Base-by-base conservation (phyloP, 2,888 invertebrate genomes). In the Thyatira batis region DNA sequence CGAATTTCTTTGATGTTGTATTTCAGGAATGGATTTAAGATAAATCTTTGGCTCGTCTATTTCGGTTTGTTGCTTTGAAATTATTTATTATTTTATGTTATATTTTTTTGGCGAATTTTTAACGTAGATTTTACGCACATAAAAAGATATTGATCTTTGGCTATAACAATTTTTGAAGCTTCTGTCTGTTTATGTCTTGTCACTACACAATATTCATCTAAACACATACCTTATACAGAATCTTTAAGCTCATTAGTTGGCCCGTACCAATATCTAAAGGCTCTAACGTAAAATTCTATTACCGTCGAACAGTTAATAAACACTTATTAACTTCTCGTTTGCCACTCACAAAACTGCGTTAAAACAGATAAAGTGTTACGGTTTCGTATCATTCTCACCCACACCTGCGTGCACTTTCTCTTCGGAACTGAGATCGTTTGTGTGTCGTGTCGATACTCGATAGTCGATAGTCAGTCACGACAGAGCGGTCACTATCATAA, bases 331-430 rank as follows among this genome's bases (percentile, higher is more conserved):
- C 27, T 48, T 46, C 50, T 50, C 52, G 58, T 52, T 44, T 49
- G 49, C 52, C 56, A 57, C 61, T 52, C 54, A 57, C 53, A 58
- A 61, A 58, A 60, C 63, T 61, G 58, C 58, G 54, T 55, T 51
- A 33, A 45, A 57, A 49, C 48, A 55, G 55, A 60, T 58, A 60
- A 57, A 56, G 57, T 50, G 61, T 63, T 69, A 63, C 57, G 60
- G 59, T 69, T 65, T 61, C 61, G 58, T 58, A 71, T 62, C 59
- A 57, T 52, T 65, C 58, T 53, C 56, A 60, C 62, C 63, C 60
- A 59, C 64, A 62, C 63, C 52, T 60, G 55, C 56, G 28, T 44
- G 53, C 58, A 73, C 77, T 78, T 78, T 78, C 78, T 74, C 76
- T 64, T 63, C 61, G 65, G 63, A 63, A 63, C 54, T 57, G 51